Evolutionary conservation across 2,888 invertebrate species (phyloP).

Genomic region (Pseudococcus longispinus): DNA sequence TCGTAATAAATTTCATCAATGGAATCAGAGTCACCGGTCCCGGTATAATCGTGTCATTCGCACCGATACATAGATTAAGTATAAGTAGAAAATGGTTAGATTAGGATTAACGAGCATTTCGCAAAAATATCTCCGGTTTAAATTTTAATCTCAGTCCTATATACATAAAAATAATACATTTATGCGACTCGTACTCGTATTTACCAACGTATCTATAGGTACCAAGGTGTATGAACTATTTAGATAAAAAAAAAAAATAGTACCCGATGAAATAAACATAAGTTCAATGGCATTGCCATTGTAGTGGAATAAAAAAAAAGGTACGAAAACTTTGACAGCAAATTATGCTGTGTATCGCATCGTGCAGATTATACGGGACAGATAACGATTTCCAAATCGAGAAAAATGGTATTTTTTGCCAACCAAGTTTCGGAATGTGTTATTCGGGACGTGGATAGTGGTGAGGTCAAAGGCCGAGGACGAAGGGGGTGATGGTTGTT

Average conservation of each 20-base stretch:
- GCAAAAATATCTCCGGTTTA: slow-evolving; percentile 15
- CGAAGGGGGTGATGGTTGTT: too few relatives aligned
- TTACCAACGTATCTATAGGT: background rate
- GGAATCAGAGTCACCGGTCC: background rate
- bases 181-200: background rate
- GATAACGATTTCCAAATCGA: background rate
- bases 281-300: slow-evolving; percentile 22
- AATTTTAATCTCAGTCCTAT: slow-evolving; percentile 1
- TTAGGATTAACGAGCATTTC: slow-evolving; percentile 31
- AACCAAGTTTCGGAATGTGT: too few relatives aligned
- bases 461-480: too few relatives aligned
- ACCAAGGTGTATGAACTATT: slow-evolving; percentile 28
- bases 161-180: background rate
- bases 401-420: background rate
- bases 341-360: background rate
- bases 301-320: background rate
- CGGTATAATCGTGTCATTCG: slow-evolving; percentile 22
- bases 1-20: slow-evolving; percentile 14
- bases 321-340: slow-evolving; percentile 3
- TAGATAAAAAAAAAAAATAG: background rate
- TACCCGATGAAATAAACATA: slow-evolving; percentile 18
- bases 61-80: slow-evolving; percentile 14
- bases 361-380: background rate
- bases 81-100: slow-evolving; percentile 18
- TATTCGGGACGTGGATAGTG: too few relatives aligned